Evolutionary conservation across 2,113 vertebrate genomes (phyloP).

Genomic region (human (Homo sapiens)): GRCh38 chr16:1968001-1968500

Average conservation of each 20-base stretch:
- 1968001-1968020: not conserved
- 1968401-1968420: not conserved
- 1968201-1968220: not conserved
- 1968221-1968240: not conserved
- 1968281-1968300: not conserved
- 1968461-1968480: constrained; percentile 85
- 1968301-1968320: not conserved
- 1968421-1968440: constrained; percentile 84
- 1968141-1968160: not conserved
- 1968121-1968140: not conserved
- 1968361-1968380: not conserved
- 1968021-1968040: not conserved
- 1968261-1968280: not conserved
- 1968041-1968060: not conserved
- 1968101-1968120: not conserved
- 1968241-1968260: not conserved
- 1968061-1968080: not conserved
- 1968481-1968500: constrained; percentile 85
- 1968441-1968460: constrained; percentile 85
- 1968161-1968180: not conserved
- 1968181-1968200: not conserved
- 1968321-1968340: not conserved
- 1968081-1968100: not conserved
- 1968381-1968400: not conserved
- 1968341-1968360: not conserved